A percentile compares a stretch with the other conserved stretches of the same genome.
Conservation (phyloP, 2,113 vertebrate species). For the Amphiprion percula region DNA sequence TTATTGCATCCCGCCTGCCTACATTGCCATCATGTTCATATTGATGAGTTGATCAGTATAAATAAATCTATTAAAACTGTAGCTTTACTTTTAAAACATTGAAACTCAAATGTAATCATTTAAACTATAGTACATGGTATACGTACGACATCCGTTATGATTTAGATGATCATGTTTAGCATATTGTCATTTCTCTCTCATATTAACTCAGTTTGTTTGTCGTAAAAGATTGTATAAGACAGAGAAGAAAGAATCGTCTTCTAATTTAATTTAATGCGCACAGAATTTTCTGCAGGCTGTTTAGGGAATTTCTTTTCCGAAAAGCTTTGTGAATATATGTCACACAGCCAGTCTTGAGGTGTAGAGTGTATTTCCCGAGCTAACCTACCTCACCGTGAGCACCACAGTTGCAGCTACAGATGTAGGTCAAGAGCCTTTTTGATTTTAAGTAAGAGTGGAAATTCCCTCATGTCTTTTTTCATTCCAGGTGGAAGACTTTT, state of each 20-base stretch:
- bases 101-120: too few species aligned
- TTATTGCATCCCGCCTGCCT: background rate
- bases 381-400: conserved; percentile 21
- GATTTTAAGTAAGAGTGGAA: conserved; percentile 70
- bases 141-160: background rate
- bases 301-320: background rate
- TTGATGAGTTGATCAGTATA: background rate
- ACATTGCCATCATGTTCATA: background rate
- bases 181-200: background rate
- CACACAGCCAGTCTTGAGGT: conserved; percentile 30
- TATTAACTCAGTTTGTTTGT: background rate
- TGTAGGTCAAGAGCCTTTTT: conserved; percentile 77
- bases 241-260: background rate
- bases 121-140: background rate
- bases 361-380: conserved; percentile 48
- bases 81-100: background rate
- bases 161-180: background rate
- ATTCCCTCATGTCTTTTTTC: conserved; percentile 65
- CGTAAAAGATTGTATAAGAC: background rate
- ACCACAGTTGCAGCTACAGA: conserved; percentile 54
- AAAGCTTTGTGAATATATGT: conserved; percentile 12
- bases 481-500: conserved; percentile 36
- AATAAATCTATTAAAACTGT: background rate
- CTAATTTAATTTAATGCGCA: too few species aligned
- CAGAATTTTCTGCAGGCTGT: background rate